Base-by-base conservation (phyloP, 2,113 vertebrate species). In the Rhea pennata region DNA sequence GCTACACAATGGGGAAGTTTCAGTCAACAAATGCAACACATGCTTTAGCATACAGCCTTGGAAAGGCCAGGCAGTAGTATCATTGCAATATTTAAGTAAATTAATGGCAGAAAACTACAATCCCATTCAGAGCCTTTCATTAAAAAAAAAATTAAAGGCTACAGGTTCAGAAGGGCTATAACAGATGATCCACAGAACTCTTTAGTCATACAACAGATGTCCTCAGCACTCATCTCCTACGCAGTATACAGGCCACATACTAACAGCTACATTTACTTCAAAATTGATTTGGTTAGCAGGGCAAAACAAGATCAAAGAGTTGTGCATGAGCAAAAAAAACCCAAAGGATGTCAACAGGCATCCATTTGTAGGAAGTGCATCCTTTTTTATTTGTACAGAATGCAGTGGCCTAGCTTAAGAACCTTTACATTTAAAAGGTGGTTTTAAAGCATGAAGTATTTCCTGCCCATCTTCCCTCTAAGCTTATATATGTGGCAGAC, bases 71-170 rank as follows among this genome's bases (percentile, higher is more conserved):
- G 51, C 40, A 69, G 39, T 3, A 51, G 46, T 27, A 33, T 90
- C 78, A 94, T 0, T 50, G 46, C 58, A 81, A 84, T 78, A 84
- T 6, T 23, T 46, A 44, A 70, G 48, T 36, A 69, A 69, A 76
- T 61, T 53, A 84, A 66, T 42, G 22, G 16, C 71, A 79, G 19
- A 88, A 40, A 91, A 75, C 39, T 36, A 61, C 27, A 36, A 89
- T 44, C 76, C 50, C 27, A 29, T 46, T 77, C 29, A 24, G 9
- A 64, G 51, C 56, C 59, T 85, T 87, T 89, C 36, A 92, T 95
- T 79, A 90, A 59, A 12, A 46, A 61, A 67, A 46, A 67, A 82
- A 95, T 89, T 62, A 95, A 95, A 95, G 87, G n/a, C 59, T 58
- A 5, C 40, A 36, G 26, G 21, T 92, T 85, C 81, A 53, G 22